Conservation (phyloP, 23 tunicate species). For the Phallusia fumigata region DNA sequence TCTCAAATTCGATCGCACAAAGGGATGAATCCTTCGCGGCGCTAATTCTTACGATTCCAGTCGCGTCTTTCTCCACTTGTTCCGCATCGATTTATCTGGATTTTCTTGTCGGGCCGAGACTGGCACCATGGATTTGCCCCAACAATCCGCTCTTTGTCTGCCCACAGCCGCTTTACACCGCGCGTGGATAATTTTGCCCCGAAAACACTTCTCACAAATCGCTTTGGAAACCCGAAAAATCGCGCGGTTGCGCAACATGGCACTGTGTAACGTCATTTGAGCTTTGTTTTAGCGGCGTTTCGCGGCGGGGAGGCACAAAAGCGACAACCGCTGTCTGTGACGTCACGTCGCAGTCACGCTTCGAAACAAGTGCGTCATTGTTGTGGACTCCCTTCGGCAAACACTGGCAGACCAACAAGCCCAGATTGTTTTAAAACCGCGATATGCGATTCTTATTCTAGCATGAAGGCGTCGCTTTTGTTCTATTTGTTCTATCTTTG, state of each 20-base stretch:
- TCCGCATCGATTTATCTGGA: constrained; percentile 7
- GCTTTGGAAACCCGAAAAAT: not conserved
- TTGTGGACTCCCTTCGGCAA: not conserved
- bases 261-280: too few relatives aligned
- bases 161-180: not conserved
- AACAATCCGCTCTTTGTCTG: not conserved
- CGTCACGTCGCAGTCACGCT: not conserved
- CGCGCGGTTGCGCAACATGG: too few relatives aligned
- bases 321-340: not conserved
- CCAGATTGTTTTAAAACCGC: not conserved
- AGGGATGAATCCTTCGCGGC: not conserved
- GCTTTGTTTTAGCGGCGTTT: not conserved
- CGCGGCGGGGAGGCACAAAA: not conserved
- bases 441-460: not conserved
- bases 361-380: constrained; percentile 8
- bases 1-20: not conserved
- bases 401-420: not conserved
- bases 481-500: too few relatives aligned
- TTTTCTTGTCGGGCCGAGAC: not conserved
- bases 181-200: not conserved
- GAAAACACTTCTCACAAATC: not conserved
- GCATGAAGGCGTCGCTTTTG: too few relatives aligned
- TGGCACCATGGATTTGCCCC: not conserved
- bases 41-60: not conserved
- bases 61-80: not conserved